A percentile compares a stretch with the other conserved stretches of the same genome.
These are phyloP conservation scores for Lepus timidus DNA, from an alignment of 2,113 vertebrate species.

Conservation along the genomic window DNA sequence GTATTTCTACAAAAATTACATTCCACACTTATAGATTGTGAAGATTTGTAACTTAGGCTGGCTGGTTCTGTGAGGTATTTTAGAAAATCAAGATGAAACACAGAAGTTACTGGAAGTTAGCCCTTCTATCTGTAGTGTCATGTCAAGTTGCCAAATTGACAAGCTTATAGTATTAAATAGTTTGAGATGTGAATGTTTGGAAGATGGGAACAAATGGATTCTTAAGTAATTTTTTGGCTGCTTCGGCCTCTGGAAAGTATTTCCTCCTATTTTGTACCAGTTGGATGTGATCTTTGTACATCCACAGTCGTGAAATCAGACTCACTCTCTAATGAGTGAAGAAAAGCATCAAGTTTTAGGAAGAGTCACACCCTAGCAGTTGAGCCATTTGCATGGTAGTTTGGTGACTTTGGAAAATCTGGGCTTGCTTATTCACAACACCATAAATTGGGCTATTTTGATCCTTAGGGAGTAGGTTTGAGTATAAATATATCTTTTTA, in stretches of 20 bases:
- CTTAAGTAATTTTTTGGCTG: slow-evolving; percentile 2
- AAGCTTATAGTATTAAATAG: neutral
- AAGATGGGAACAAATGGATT: neutral
- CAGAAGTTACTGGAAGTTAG: neutral
- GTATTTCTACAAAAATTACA: neutral
- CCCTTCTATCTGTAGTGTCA: slow-evolving; percentile 12
- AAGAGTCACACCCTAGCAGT: neutral
- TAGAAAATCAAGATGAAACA: slow-evolving; percentile 23
- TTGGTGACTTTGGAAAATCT: slow-evolving; percentile 22
- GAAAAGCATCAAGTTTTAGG: slow-evolving; percentile 2
- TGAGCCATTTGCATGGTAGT: neutral
- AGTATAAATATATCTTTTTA: neutral
- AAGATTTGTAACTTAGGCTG: neutral
- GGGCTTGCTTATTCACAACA: neutral
- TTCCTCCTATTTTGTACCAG: neutral
- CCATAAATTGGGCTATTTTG: slow-evolving; percentile 22
- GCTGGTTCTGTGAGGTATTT: slow-evolving; percentile 14
- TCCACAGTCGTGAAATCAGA: neutral
- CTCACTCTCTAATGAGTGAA: neutral
- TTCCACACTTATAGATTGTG: neutral
- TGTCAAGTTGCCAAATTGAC: neutral
- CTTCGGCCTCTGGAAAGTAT: neutral
- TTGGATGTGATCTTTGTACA: neutral
- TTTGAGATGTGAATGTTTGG: neutral
- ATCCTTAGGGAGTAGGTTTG: neutral